Evolutionary conservation across 2,888 invertebrate species (phyloP).

Genomic region (Willowsia nigromaculata): DNA sequence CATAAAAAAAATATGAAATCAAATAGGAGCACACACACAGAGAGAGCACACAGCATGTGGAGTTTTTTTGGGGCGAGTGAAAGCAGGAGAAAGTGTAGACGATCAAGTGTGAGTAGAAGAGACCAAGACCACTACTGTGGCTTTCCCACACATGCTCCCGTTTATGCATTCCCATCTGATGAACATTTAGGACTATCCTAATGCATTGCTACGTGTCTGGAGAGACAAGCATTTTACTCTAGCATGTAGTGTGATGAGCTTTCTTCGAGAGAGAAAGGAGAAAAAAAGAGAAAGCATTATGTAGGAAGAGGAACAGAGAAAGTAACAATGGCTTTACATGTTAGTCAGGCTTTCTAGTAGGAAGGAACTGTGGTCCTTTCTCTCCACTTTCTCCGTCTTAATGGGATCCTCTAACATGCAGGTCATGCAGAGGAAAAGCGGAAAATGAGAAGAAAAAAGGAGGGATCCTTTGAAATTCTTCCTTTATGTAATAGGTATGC

Average conservation of each 20-base stretch:
- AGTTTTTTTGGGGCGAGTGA: neutral
- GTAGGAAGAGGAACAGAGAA: neutral
- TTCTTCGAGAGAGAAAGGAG: neutral
- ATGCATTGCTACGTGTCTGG: slow-evolving; percentile 23
- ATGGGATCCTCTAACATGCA: neutral
- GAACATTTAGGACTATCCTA: slow-evolving; percentile 21
- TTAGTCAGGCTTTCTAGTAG: neutral
- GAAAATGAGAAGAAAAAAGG: neutral
- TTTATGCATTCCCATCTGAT: slow-evolving; percentile 33
- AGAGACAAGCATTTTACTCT: slow-evolving; percentile 5
- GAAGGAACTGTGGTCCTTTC: neutral
- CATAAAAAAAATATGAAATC: slow-evolving; percentile 3
- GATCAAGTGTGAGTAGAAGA: neutral
- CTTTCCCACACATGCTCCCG: neutral
- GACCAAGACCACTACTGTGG: neutral
- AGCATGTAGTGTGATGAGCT: slow-evolving; percentile 10
- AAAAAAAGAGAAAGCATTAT: neutral
- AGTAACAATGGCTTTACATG: neutral
- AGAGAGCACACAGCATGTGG: neutral
- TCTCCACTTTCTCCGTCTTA: neutral
- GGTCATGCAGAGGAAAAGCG: slow-evolving; percentile 27
- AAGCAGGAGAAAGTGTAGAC: neutral
- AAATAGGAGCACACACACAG: neutral
- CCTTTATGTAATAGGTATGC: neutral
- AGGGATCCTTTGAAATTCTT: neutral